Percentiles rank a stretch among this genome's conserved stretches.
These are phyloP conservation scores for Poeciliopsis infans DNA, from an alignment of 2,797 vertebrate genomes.

Conservation along the genomic window DNA sequence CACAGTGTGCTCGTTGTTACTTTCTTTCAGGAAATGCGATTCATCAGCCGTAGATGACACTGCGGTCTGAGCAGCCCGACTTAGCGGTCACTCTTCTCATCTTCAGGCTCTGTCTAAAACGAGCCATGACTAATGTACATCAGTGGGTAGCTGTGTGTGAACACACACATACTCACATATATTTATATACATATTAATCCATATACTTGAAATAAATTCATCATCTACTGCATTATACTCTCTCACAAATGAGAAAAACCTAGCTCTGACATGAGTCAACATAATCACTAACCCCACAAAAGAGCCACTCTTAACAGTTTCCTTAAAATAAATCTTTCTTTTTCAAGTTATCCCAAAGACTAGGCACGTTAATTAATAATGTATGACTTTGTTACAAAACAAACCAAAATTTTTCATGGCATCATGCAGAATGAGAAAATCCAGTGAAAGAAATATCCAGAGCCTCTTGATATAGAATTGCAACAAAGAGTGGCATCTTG, in stretches of 20 bases:
- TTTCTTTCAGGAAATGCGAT: conserved; percentile 36
- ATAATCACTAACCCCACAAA: background rate
- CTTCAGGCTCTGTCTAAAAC: background rate
- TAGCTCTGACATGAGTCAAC: background rate
- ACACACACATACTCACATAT: background rate
- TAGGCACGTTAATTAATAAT: background rate
- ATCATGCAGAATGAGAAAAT: background rate
- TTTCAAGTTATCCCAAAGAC: background rate
- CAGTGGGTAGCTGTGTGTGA: background rate
- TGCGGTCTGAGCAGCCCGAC: conserved; percentile 18
- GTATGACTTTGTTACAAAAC: background rate
- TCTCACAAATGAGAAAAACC: background rate
- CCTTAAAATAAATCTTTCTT: background rate
- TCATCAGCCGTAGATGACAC: conserved; percentile 41
- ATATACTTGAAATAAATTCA: background rate
- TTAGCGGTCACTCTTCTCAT: background rate
- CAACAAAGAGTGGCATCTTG: background rate
- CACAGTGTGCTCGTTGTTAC: conserved; percentile 40
- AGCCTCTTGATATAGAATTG: background rate
- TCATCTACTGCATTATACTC: background rate
- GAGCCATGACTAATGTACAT: background rate
- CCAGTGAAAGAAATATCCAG: background rate
- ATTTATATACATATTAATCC: background rate
- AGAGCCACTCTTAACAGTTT: background rate
- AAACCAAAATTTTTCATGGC: background rate